phyloP scores from a whole-genome alignment of 2,113 vertebrate species.

The Origma solitaria region DNA sequence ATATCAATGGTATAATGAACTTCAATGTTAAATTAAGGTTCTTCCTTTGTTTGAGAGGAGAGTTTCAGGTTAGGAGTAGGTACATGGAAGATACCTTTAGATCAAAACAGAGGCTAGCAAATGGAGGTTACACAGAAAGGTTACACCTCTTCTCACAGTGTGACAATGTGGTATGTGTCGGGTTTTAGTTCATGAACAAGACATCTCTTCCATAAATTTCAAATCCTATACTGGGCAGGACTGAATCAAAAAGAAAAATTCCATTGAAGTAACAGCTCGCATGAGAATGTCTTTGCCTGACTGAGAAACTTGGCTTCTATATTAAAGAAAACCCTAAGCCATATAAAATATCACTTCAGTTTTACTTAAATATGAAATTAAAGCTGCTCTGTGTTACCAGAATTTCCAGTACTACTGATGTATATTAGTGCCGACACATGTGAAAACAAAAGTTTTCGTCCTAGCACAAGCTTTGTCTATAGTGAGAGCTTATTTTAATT shows the following conservation, averaged over 20 bases:
- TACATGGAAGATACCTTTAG: not conserved
- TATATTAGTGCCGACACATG: not conserved
- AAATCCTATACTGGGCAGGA: not conserved
- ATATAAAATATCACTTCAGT: not conserved
- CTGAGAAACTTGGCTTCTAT: not conserved
- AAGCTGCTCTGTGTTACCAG: rapidly evolving
- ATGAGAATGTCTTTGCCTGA: not conserved
- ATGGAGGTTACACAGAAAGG: not conserved
- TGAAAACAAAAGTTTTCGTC: not conserved
- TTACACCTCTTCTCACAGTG: rapidly evolving
- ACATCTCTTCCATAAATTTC: not conserved
- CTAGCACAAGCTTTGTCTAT: not conserved
- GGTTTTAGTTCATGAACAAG: not conserved
- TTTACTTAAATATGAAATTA: not conserved
- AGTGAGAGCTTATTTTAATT: not conserved
- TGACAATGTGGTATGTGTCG: not conserved
- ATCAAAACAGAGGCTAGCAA: not conserved
- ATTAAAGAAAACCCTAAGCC: not conserved
- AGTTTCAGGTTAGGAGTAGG: not conserved
- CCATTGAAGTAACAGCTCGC: not conserved
- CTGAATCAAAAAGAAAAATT: not conserved
- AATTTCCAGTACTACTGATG: not conserved
- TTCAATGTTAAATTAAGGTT: not conserved
- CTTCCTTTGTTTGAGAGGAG: not conserved
- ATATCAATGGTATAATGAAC: not conserved